Conservation (phyloP, 2,888 invertebrate species). For the Oasisia sp. region DNA sequence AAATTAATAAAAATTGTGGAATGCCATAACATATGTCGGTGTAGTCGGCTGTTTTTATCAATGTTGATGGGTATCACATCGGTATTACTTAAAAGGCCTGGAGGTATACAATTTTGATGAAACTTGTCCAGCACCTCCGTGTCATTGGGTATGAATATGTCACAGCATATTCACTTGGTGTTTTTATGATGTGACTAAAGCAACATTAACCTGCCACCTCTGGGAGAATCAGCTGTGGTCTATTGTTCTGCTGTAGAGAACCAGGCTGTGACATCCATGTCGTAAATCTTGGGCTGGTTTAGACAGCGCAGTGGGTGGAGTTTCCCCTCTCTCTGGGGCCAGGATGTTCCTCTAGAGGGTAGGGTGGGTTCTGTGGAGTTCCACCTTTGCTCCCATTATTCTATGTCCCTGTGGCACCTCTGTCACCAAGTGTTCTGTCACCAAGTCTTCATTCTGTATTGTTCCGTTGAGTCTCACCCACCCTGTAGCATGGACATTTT, state of each 20-base stretch:
- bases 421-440: not conserved
- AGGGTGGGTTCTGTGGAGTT: not conserved
- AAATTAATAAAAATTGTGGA: too few relatives aligned
- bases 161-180: too few relatives aligned
- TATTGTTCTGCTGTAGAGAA: not conserved
- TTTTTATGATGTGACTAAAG: too few relatives aligned
- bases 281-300: not conserved
- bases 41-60: too few relatives aligned
- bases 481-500: not conserved
- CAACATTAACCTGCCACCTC: too few relatives aligned
- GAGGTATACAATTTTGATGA: too few relatives aligned
- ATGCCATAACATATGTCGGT: too few relatives aligned
- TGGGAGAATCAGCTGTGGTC: too few relatives aligned
- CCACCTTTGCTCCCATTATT: not conserved
- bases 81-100: too few relatives aligned
- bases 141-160: too few relatives aligned
- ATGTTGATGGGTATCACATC: too few relatives aligned
- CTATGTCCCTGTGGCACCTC: not conserved
- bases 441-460: not conserved
- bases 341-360: not conserved
- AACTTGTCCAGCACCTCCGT: too few relatives aligned
- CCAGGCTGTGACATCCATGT: not conserved
- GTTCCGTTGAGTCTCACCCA: not conserved
- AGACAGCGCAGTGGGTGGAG: not conserved
- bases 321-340: not conserved